phyloP scores from a whole-genome alignment of 2,797 vertebrate species.

The Spea hammondii region DNA sequence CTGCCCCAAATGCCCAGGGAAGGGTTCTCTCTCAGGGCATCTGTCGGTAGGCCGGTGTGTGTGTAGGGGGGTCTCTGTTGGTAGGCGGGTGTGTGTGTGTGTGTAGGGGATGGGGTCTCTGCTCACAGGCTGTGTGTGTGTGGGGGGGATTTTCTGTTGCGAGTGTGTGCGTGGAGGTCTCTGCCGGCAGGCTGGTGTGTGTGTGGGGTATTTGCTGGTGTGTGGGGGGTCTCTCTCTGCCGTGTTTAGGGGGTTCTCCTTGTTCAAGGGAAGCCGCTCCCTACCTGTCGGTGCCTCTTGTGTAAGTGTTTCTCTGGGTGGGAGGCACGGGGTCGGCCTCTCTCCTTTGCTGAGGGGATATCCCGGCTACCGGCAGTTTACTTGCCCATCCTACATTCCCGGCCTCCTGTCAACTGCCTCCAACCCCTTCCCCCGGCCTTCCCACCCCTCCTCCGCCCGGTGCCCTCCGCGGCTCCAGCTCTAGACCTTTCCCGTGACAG shows the following conservation, averaged over 20 bases:
- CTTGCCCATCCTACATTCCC: background rate
- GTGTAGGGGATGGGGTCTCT: background rate
- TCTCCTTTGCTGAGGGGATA: background rate
- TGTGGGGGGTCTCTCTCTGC: background rate
- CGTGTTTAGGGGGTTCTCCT: no score
- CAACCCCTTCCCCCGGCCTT: constrained; percentile 15
- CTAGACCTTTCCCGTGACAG: background rate
- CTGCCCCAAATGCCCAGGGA: no score
- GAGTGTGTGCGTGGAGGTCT: background rate
- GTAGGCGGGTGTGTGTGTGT: no score
- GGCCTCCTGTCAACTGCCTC: background rate
- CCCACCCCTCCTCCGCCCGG: constrained; percentile 1
- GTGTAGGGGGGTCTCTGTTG: no score
- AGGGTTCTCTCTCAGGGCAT: no score
- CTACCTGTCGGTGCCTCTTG: background rate
- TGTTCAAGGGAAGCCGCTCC: background rate
- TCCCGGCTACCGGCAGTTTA: background rate
- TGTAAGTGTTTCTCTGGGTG: background rate
- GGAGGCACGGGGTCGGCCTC: background rate
- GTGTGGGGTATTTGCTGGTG: no score
- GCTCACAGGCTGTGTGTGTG: background rate
- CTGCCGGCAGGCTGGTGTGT: no score
- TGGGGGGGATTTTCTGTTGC: no score
- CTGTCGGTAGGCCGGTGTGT: no score
- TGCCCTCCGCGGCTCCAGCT: constrained; percentile 19